Percentiles rank a stretch among this genome's conserved stretches.
Conservation (phyloP, 2,888 invertebrate genomes). For the Beris chalybata region DNA sequence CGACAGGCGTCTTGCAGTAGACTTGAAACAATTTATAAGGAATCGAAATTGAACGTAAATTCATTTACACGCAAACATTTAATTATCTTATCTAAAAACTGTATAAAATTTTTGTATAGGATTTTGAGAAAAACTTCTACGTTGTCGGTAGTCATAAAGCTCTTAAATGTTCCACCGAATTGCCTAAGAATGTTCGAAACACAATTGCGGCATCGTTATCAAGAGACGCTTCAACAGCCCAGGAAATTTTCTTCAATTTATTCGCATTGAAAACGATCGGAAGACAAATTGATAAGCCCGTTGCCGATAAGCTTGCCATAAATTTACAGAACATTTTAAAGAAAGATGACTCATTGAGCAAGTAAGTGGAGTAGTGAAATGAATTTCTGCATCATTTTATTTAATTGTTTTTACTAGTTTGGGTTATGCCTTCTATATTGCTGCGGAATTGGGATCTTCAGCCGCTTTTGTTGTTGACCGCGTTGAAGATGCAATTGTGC, state of each 20-base stretch:
- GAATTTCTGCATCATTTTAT: slow-evolving; percentile 42
- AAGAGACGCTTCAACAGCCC: slow-evolving; percentile 66
- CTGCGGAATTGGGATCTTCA: slow-evolving; percentile 68
- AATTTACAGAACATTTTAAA: slow-evolving; percentile 76
- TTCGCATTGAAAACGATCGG: slow-evolving; percentile 70
- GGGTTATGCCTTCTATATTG: slow-evolving; percentile 81
- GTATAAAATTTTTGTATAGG: slow-evolving; percentile 42
- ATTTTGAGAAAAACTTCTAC: slow-evolving; percentile 65
- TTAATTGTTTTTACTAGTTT: slow-evolving; percentile 61
- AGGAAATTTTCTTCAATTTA: slow-evolving; percentile 75
- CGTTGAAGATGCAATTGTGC: slow-evolving; percentile 83
- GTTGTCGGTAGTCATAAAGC: slow-evolving; percentile 65
- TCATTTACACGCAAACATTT: slow-evolving; percentile 23
- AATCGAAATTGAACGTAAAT: slow-evolving; percentile 59
- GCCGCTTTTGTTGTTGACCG: slow-evolving; percentile 70
- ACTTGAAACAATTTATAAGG: slow-evolving; percentile 45
- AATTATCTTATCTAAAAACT: not conserved
- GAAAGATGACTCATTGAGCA: slow-evolving; percentile 78
- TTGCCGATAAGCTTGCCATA: slow-evolving; percentile 70
- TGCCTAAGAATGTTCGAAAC: slow-evolving; percentile 58
- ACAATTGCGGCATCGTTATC: slow-evolving; percentile 64
- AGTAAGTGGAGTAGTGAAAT: slow-evolving; percentile 55
- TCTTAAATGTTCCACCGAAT: slow-evolving; percentile 60
- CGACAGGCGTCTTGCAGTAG: slow-evolving; percentile 60
- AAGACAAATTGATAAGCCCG: slow-evolving; percentile 66